A percentile compares a stretch with the other conserved stretches of the same genome.
Evolutionary conservation across 2,113 vertebrate species (phyloP).

Genomic region (Sturnus vulgaris): DNA sequence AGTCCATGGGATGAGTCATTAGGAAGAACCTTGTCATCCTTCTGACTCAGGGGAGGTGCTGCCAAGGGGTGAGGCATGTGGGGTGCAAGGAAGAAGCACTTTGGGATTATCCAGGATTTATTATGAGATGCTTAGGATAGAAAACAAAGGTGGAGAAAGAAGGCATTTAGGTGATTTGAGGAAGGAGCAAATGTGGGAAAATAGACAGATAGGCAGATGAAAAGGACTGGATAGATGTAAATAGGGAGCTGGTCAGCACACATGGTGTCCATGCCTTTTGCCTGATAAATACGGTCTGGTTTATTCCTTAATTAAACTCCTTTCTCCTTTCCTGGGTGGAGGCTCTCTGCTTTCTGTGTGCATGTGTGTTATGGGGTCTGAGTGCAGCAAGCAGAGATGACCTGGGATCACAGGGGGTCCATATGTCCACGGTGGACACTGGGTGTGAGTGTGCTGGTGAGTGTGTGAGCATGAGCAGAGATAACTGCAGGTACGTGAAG

Average conservation of each 20-base stretch:
- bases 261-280: neutral
- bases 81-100: neutral
- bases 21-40: neutral
- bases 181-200: neutral
- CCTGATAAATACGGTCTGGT: neutral
- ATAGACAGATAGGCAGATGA: neutral
- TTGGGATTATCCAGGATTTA: neutral
- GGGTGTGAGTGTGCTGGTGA: neutral
- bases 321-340: neutral
- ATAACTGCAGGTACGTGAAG: rapidly evolving
- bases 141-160: neutral
- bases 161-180: neutral
- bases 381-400: neutral
- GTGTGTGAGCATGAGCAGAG: neutral
- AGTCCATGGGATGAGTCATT: rapidly evolving
- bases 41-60: neutral
- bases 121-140: neutral
- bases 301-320: neutral
- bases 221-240: neutral
- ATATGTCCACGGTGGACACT: rapidly evolving
- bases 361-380: neutral
- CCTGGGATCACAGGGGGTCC: rapidly evolving
- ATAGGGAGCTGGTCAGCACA: neutral
- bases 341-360: neutral
- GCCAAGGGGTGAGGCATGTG: too few species aligned